Conservation (phyloP, 2,113 vertebrate genomes). For the Ictidomys tridecemlineatus region DNA sequence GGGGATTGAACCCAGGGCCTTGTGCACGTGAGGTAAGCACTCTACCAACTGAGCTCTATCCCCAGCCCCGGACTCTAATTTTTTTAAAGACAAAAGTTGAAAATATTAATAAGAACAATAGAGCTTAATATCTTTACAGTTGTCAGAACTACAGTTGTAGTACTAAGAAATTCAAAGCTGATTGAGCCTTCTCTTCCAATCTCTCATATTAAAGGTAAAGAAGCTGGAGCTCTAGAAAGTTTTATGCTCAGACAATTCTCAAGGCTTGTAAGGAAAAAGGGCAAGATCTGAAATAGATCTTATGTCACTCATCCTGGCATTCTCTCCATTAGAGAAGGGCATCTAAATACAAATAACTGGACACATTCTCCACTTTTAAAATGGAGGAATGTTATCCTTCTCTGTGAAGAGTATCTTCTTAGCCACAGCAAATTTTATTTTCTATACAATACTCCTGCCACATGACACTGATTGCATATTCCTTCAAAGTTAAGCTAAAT, state of each 20-base stretch:
- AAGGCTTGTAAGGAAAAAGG: slow-evolving; percentile 1
- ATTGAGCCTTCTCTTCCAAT: background rate
- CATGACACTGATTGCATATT: background rate
- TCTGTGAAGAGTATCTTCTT: slow-evolving; percentile 21
- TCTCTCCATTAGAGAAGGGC: slow-evolving; percentile 32
- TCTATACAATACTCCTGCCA: background rate
- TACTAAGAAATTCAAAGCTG: background rate
- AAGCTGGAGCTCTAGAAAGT: background rate
- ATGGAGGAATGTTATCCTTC: slow-evolving; percentile 50
- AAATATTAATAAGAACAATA: background rate
- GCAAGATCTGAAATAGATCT: background rate
- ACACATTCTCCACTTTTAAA: slow-evolving; percentile 35
- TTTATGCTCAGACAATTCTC: background rate
- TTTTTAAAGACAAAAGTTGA: slow-evolving; percentile 47
- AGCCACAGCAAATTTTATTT: slow-evolving; percentile 53
- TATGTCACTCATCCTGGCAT: background rate
- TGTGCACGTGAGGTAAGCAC: no score
- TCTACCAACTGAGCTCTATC: no score
- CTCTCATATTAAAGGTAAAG: background rate
- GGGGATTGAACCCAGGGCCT: no score
- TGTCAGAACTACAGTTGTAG: background rate
- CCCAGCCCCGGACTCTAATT: no score
- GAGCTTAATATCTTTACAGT: background rate
- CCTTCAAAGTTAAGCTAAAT: slow-evolving; percentile 42
- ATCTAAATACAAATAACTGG: slow-evolving; percentile 20